phyloP scores from a whole-genome alignment of 2,113 vertebrate species.

The Phycodurus eques region DNA sequence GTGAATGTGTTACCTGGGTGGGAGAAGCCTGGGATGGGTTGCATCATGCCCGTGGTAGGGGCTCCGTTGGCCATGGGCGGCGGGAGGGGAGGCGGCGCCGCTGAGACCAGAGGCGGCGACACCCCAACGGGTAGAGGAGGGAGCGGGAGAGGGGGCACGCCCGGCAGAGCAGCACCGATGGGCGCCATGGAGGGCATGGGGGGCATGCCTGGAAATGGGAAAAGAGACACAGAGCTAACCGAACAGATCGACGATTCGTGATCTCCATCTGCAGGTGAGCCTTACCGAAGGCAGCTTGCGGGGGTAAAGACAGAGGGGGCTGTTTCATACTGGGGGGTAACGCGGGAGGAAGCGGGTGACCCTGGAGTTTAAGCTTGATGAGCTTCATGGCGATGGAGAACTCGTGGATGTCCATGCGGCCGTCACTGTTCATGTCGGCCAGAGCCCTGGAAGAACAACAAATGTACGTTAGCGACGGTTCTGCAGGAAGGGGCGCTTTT shows the following conservation, averaged over 20 bases:
- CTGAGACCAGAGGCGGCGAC: slow-evolving; percentile 89
- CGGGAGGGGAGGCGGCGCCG: slow-evolving; percentile 82
- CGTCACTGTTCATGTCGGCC: slow-evolving; percentile 96
- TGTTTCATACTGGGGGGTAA: slow-evolving; percentile 93
- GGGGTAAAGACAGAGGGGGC: slow-evolving; percentile 79
- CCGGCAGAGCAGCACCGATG: slow-evolving; percentile 76
- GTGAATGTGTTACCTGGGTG: slow-evolving; percentile 76
- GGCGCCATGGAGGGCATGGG: slow-evolving; percentile 78
- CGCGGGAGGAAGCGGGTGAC: slow-evolving; percentile 86
- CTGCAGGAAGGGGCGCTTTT: not conserved
- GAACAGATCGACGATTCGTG: not conserved
- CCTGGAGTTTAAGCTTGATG: slow-evolving; percentile 96
- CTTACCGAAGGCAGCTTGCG: slow-evolving; percentile 84
- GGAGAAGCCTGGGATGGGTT: slow-evolving; percentile 86
- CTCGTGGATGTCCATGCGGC: slow-evolving; percentile 94
- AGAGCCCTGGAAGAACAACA: slow-evolving; percentile 80
- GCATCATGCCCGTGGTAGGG: slow-evolving; percentile 82
- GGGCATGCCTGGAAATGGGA: slow-evolving; percentile 78
- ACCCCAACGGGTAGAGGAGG: slow-evolving; percentile 89
- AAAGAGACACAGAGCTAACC: not conserved
- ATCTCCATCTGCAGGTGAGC: not conserved
- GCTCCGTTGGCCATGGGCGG: slow-evolving; percentile 87
- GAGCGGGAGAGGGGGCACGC: slow-evolving; percentile 86
- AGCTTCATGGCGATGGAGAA: slow-evolving; percentile 99
- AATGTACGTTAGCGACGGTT: not conserved